Percentiles rank a stretch among this genome's conserved stretches.
phyloP scores from a whole-genome alignment of 2,113 vertebrate species.

The Lamprotornis superbus region DNA sequence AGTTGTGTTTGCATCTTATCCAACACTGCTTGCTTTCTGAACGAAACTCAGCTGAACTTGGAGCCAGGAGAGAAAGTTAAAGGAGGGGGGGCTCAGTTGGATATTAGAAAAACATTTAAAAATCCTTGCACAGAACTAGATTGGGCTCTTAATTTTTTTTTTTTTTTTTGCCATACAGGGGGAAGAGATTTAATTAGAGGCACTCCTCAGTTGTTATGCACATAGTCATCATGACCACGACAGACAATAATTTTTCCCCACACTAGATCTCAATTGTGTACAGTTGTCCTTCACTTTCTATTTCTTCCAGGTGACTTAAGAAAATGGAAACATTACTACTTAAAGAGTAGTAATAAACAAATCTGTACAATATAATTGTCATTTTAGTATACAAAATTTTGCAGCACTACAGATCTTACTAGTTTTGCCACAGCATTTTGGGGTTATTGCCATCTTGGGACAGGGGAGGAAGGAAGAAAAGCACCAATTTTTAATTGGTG shows the following conservation, averaged over 20 bases:
- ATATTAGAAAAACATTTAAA: not conserved
- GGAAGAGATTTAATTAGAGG: not conserved
- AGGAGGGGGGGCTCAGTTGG: not conserved
- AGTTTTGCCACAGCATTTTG: not conserved
- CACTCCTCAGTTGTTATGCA: not conserved
- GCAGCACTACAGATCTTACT: not conserved
- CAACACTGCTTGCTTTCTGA: not conserved
- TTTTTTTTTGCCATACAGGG: not conserved
- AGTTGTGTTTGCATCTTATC: constrained; percentile 49
- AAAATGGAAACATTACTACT: not conserved
- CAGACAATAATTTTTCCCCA: not conserved
- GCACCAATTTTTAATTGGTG: not conserved
- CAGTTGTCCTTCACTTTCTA: not conserved
- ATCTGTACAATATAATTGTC: not conserved
- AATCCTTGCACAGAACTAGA: not conserved
- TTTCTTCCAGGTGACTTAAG: not conserved
- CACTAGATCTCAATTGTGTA: not conserved
- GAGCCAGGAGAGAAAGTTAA: constrained; percentile 6
- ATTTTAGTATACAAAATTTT: not conserved
- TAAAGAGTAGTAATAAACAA: not conserved
- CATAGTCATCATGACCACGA: not conserved
- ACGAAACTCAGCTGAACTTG: not conserved
- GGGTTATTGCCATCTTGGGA: not conserved
- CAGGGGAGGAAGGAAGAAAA: not conserved
- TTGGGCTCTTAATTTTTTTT: not conserved